Conservation (phyloP, 2,888 invertebrate species). For the Clunio marinus region DNA sequence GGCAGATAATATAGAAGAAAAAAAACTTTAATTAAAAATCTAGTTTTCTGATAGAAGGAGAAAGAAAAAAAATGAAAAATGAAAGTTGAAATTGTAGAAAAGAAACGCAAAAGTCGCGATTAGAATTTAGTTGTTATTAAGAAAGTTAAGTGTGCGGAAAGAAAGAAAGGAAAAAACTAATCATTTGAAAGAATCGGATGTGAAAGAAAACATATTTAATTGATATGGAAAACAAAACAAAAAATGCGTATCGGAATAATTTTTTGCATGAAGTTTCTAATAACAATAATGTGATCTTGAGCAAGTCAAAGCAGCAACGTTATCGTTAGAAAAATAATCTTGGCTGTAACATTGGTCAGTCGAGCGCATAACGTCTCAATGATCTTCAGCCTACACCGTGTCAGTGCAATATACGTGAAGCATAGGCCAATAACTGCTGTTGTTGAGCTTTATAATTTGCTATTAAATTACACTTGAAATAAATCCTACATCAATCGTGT, state of each 20-base stretch:
- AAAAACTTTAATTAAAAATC: constrained; percentile 37
- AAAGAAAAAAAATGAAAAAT: constrained; percentile 25
- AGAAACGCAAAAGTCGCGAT: constrained; percentile 24
- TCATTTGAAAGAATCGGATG: too few species aligned
- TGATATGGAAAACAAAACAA: too few species aligned
- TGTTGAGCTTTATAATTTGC: constrained; percentile 1
- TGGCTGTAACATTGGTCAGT: not conserved
- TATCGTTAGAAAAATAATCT: not conserved
- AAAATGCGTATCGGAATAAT: not conserved
- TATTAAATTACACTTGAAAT: constrained; percentile 34
- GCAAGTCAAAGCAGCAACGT: not conserved
- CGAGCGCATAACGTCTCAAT: not conserved
- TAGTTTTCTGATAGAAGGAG: constrained; percentile 2
- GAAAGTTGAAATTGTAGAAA: constrained; percentile 24
- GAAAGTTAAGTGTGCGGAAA: not conserved
- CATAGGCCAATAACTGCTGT: not conserved
- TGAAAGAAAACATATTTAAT: too few species aligned
- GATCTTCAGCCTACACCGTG: not conserved
- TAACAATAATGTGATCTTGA: not conserved
- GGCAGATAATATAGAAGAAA: constrained; percentile 26
- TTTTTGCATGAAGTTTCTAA: not conserved
- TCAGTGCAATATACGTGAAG: not conserved
- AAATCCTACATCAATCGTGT: constrained; percentile 26
- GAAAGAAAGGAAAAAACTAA: not conserved
- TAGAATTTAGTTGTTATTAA: constrained; percentile 28